Evolutionary conservation across 1,140 invertebrate genomes (phyloP), one percentile per base, ranked within the genome.

Genomic region (Drosophila equinoxialis): DNA sequence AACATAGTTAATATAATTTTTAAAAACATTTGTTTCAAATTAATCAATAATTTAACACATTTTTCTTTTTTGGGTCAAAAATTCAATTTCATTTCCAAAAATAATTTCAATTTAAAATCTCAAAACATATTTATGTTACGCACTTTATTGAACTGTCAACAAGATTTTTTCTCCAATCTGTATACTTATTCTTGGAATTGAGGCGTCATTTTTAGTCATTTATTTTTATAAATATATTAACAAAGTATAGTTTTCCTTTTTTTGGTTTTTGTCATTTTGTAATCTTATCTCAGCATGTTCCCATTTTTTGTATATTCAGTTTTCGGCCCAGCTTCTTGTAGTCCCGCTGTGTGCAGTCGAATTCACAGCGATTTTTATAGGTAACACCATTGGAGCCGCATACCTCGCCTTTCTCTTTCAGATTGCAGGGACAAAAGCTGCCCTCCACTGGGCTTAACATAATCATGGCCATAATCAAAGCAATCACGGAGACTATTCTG

Each of bases 371-470:
- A 80, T 90, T 91, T 8, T 73, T 68, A 23, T 80, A 91, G 51
- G 90, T 91, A 3, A 91, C 70, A 6, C 87, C 85, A 71, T 91
- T 91, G 11, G 82, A 68, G 64, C 73, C 90, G 55, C 90, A 91
- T n/a, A 91, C 58, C 65, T 79, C 41, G 2, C 61, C 72, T 62
- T 84, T 90, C 23, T 80, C 69, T 14, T 59, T 65, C 0, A 91
- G 71, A 54, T 91, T 71, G 14, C 90, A 91, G 10, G 87, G 74
- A 71, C 90, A 91, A 55, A 63, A 85, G 57, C 63, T 74, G 62
- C 72, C 87, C 64, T 90, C 72, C 13, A 72, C 30, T 2, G 42
- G 41, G 11, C 58, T 61, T 37, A 75, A 41, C 30, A 71, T 62
- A 13, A 80, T 55, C 0, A 54, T 55, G n/a, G 74, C 68, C 54